A percentile compares a stretch with the other conserved stretches of the same genome.
Conservation (phyloP, 2,797 vertebrate genomes). For the Phylloscopus collybita region DNA sequence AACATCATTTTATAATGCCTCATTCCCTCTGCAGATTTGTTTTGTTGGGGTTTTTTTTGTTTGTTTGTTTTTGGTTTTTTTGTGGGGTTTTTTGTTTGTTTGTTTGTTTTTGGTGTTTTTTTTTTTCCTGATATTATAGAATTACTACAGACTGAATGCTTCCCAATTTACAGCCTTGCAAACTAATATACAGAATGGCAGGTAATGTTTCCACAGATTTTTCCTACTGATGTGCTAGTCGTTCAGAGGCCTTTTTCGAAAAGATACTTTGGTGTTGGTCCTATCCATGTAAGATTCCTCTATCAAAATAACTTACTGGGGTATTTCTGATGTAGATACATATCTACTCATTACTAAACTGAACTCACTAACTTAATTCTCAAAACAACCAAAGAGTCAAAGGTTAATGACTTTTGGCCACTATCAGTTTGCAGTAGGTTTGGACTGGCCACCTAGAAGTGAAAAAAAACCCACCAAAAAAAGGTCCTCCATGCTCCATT, state of each 20-base stretch:
- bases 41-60: not conserved
- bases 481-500: slow-evolving; percentile 24
- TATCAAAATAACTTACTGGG: not conserved
- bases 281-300: not conserved
- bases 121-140: not conserved
- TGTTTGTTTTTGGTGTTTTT: too few relatives aligned
- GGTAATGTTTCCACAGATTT: not conserved
- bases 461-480: not conserved
- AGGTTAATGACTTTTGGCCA: slow-evolving; percentile 24
- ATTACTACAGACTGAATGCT: not conserved
- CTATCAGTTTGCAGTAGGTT: not conserved
- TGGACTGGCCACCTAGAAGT: slow-evolving; percentile 9
- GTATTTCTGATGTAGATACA: not conserved
- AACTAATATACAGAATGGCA: not conserved
- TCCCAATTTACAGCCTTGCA: not conserved
- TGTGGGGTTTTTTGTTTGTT: too few relatives aligned
- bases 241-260: not conserved
- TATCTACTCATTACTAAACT: not conserved
- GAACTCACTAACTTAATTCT: not conserved
- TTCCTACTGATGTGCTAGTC: not conserved
- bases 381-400: not conserved
- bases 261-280: not conserved
- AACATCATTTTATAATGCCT: not conserved
- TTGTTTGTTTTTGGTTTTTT: too few relatives aligned
- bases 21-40: not conserved